Evolutionary conservation across 2,113 vertebrate genomes (phyloP).

Genomic region (Brevimyrus niger): DNA sequence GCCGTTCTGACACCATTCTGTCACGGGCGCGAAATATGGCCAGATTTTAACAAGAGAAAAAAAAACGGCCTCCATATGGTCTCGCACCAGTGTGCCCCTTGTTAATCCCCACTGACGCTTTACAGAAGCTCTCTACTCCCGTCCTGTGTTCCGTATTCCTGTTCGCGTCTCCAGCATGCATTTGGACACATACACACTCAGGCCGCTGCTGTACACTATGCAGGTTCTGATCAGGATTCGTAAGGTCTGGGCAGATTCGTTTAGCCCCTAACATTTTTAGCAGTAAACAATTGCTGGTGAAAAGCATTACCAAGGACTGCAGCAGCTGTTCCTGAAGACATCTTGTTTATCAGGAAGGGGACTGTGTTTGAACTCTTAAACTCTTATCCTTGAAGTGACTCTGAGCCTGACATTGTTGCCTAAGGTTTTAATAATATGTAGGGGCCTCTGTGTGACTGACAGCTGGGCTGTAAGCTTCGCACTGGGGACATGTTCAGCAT

Average conservation of each 20-base stretch:
- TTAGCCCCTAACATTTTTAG: not conserved
- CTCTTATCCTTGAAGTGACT: not conserved
- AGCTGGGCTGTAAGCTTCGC: not conserved
- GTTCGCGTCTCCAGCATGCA: not conserved
- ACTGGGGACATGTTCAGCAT: not conserved
- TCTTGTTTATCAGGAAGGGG: not conserved
- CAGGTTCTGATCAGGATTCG: not conserved
- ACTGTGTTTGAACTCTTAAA: not conserved
- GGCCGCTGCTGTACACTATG: not conserved
- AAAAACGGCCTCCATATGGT: not conserved
- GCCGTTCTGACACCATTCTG: slow-evolving; percentile 3
- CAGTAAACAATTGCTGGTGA: not conserved
- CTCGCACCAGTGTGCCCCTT: not conserved
- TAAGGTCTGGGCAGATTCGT: not conserved
- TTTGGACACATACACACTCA: not conserved
- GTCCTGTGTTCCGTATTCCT: not conserved
- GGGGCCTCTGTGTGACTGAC: not conserved
- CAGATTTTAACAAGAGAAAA: not conserved
- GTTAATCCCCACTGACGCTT: not conserved
- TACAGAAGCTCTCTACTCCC: not conserved
- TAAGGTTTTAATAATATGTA: not conserved
- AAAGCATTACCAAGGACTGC: not conserved
- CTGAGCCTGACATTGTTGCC: not conserved
- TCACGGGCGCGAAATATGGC: not conserved
- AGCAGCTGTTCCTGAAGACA: not conserved